Evolutionary conservation across 2,797 vertebrate species (phyloP).

Genomic region (Pseudocheirus occidentalis): DNA sequence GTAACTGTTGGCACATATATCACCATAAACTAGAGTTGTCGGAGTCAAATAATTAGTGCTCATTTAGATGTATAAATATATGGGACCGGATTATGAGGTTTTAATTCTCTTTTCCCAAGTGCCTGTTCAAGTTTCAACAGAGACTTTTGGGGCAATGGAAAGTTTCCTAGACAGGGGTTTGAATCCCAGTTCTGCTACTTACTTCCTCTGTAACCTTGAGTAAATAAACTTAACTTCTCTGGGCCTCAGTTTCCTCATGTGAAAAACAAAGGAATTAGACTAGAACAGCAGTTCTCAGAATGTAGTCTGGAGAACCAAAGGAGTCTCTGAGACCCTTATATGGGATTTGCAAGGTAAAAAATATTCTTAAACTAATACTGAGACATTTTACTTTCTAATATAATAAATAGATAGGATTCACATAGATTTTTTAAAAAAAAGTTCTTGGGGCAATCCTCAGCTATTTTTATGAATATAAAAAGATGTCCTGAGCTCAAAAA

Average conservation of each 20-base stretch:
- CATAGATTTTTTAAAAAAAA: neutral
- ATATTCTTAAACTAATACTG: neutral
- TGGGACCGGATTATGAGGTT: neutral
- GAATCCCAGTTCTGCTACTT: neutral
- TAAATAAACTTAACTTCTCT: neutral
- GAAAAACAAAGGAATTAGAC: neutral
- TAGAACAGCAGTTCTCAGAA: neutral
- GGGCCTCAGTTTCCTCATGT: neutral
- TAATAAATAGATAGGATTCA: neutral
- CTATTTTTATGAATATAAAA: neutral
- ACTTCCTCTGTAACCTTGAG: neutral
- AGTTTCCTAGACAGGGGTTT: neutral
- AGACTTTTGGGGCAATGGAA: neutral
- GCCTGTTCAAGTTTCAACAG: neutral
- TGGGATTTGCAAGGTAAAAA: neutral
- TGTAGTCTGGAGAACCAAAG: neutral
- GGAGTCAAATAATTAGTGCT: neutral
- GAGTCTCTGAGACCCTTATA: neutral
- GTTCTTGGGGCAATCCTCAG: neutral
- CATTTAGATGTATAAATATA: neutral
- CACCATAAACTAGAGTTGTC: neutral
- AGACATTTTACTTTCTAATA: neutral
- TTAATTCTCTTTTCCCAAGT: neutral
- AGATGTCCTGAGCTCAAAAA: neutral
- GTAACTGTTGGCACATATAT: neutral